Evolutionary conservation across 1,140 invertebrate species (phyloP), one percentile per base, ranked within the genome.

Genomic region (Berghia stephanieae): DNA sequence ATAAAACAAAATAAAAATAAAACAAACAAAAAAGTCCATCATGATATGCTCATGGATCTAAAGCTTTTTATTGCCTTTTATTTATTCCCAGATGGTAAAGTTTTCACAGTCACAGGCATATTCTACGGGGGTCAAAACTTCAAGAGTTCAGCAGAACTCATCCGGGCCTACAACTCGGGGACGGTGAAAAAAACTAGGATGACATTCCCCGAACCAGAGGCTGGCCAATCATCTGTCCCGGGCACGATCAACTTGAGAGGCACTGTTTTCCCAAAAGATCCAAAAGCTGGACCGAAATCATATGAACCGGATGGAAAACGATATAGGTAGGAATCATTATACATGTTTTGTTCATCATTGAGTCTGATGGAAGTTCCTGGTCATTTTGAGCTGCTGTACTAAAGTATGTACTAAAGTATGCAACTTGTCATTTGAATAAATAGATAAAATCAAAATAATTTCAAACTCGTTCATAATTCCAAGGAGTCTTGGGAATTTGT

Each of bases 241-340:
- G 36, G 57, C 8, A 71, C 76, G 21, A 52, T 77, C 18, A 74
- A 69, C 52, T 40, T 31, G 4, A n/a, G 70, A 10, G 66, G 66
- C 5, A 40, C 31, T 4, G 44, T 42, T 5, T 66, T 52, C 21
- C 74, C 69, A 1, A 18, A 18, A 8, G 40, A 21, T 24, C 18
- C 40, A 4, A 60, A 76, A 27, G 38, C 21, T 68, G 60, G 77
- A 40, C 78, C 81, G 3, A 34, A 40, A 31, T 10, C 71, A 21
- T 77, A 63, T 73, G 67, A 80, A 43, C 81, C 81, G 1, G 70
- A 81, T 0, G 81, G 81, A n/a, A 77, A 74, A 55, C 60, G 81
- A 21, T 82, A 77, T 36, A 68, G 2, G 74, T 76, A 44, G 44
- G 57, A 46, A 8, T 21, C 8, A 63, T 31, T 21, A 31, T 27